Base-by-base conservation (phyloP, 2,113 vertebrate species). In the Eurypyga helias region DNA sequence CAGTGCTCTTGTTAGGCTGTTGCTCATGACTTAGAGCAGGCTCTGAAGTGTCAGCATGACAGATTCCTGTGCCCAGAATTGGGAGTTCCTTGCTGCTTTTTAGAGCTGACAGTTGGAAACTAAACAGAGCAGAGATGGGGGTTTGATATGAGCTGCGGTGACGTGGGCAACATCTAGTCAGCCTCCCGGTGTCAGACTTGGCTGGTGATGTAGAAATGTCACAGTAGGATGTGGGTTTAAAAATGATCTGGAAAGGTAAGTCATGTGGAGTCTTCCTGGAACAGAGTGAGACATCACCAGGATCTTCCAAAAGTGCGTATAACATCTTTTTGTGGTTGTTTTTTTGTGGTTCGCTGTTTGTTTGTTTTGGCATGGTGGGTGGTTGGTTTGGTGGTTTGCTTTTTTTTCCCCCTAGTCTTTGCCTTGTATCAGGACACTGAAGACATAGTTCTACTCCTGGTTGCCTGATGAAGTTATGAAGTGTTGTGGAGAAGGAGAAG, bases 201-300 rank as follows among this genome's bases (percentile, higher is more conserved):
- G 67, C 55, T 85, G 45, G 21, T 64, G 54, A 45, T 88, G 61
- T 62, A 75, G 13, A 95, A 84, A 34, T 81, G 26, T 58, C 0
- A 0, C 51, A 43, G 31, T 38, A 73, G 5, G 10, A 34, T 67
- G 21, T 65, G 18, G 9, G 11, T 92, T 89, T 92, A 41, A 62
- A 75, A 89, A 93, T 33, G n/a, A 29, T 45, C n/a, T 11, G 17
- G n/a, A 96, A 96, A 98, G 98, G 98, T 98, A 98, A 98, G 98
- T 98, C 29, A 1, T 1, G 14, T 52, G 60, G 34, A 64, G 18
- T 24, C 3, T 26, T 33, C 2, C 36, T 38, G 45, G n/a, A 90
- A 64, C 60, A 26, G 17, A n/a, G 15, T 1, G 3, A 51, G 65
- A 54, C 46, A 75, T 77, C 82, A 72, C 62, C 38, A 41, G 48